Conservation (phyloP, 2,113 vertebrate species). For the Ascaphus truei region DNA sequence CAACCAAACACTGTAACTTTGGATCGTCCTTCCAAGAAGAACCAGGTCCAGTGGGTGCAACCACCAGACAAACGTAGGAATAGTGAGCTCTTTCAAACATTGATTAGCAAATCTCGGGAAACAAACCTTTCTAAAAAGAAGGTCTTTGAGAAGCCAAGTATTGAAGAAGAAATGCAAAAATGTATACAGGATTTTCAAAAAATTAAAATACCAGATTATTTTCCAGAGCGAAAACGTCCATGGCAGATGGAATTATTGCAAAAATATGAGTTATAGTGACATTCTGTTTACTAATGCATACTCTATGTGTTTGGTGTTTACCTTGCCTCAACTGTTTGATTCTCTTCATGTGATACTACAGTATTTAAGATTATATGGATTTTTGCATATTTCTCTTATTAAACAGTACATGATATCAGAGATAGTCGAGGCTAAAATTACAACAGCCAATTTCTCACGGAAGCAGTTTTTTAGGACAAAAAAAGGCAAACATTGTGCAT, state of each 20-base stretch:
- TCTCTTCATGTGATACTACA: conserved; percentile 41
- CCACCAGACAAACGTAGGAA: conserved; percentile 80
- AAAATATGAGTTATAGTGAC: conserved; percentile 78
- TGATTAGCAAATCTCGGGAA: conserved; percentile 78
- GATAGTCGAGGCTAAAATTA: conserved; percentile 38
- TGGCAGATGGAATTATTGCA: conserved; percentile 87
- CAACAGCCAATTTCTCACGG: conserved; percentile 39
- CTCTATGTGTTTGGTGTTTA: conserved; percentile 48
- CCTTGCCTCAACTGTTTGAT: conserved; percentile 46
- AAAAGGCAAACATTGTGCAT: conserved; percentile 40
- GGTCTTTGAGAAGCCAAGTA: conserved; percentile 76
- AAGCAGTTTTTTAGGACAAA: conserved; percentile 47
- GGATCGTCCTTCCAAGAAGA: conserved; percentile 79
- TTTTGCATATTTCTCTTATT: conserved; percentile 53
- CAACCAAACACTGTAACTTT: conserved; percentile 79
- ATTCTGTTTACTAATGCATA: neutral
- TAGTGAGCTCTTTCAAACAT: conserved; percentile 87
- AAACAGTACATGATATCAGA: conserved; percentile 47
- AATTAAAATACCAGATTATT: conserved; percentile 82
- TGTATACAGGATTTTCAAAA: conserved; percentile 86
- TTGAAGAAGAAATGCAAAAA: conserved; percentile 86
- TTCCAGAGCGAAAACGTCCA: conserved; percentile 80
- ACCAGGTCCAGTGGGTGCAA: conserved; percentile 76
- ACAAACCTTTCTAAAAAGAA: conserved; percentile 80
- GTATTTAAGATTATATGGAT: conserved; percentile 44